Base-by-base conservation (phyloP, 2,797 vertebrate genomes). In the Buphagus erythrorhynchus region DNA sequence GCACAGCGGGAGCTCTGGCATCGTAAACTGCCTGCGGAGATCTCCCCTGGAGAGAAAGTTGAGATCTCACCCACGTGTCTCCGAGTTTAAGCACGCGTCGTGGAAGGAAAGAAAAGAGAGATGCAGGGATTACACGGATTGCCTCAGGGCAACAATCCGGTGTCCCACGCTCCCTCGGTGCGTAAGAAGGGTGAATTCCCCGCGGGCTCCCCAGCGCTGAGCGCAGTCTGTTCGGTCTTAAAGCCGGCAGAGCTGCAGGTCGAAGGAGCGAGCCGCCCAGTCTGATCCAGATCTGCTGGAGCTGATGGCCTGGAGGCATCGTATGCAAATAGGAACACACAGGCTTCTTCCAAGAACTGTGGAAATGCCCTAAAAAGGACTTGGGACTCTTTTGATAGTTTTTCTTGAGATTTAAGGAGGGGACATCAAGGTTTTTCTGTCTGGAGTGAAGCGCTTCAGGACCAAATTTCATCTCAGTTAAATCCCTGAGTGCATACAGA, bases 231-330 rank as follows among this genome's bases (percentile, higher is more conserved):
- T 13, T 85, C 16, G 33, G 26, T 79, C 66, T 67, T 26, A 15
- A 13, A 86, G 31, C 18, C 17, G 45, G 12, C 75, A n/a, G 77
- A 65, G 74, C 72, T 29, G 77, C 25, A 29, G 88, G 94, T 93
- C 40, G 33, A 10, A 72, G 83, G 16, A 93, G 62, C 25, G 24
- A 93, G 52, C 29, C 2, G 21, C 72, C 62, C 80, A 10, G 72
- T 57, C 63, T 82, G 85, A 91, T 79, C 55, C 75, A 6, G 2
- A 4, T 29, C 21, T 19, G 52, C 71, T 42, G 65, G 49, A 93
- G 57, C 48, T 14, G 76, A 68, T 92, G 93, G 95, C 94, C 94
- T 65, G 80, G 26, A 82, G 93, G 93, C 95, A 93, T 63, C 59
- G 0, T 9, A 55, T 43, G 92, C 69, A 66, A 86, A 75, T 16